Percentiles rank a stretch among this genome's conserved stretches.
These are phyloP conservation scores for Silurus lanzhouensis DNA, from an alignment of 2,797 vertebrate species.

Conservation along the genomic window DNA sequence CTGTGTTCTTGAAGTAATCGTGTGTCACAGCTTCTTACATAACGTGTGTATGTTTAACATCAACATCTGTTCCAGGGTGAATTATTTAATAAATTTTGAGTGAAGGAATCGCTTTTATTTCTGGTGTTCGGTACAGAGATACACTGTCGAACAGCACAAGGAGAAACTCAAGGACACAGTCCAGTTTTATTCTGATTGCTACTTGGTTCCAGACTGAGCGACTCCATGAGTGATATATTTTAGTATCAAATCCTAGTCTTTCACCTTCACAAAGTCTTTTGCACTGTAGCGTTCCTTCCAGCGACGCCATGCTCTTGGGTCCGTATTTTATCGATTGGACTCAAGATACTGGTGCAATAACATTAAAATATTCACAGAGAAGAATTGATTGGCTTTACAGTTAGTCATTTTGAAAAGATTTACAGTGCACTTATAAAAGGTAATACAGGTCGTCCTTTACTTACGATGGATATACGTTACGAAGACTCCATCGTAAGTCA, in stretches of 20 bases:
- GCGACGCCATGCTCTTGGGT: neutral
- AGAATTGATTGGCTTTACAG: neutral
- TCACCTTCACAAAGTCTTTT: conserved; percentile 7
- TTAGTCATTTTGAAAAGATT: neutral
- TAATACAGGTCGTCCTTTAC: neutral
- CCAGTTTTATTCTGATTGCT: conserved; percentile 3
- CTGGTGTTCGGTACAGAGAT: neutral
- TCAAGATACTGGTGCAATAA: neutral
- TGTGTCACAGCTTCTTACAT: neutral
- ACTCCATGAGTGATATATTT: neutral
- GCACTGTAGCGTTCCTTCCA: neutral
- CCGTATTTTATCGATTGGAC: neutral
- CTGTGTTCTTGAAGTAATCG: neutral
- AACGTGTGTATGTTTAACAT: neutral
- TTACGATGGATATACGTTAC: too few species aligned
- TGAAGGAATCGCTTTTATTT: neutral
- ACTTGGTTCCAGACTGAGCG: neutral
- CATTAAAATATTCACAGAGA: neutral
- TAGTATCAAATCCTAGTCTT: neutral
- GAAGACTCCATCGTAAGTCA: too few species aligned
- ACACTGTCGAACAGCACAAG: neutral
- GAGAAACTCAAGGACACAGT: neutral
- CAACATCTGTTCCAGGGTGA: neutral
- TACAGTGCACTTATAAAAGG: neutral
- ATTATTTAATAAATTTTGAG: neutral